phyloP scores from a whole-genome alignment of 2,113 vertebrate genomes.

The Stegostoma tigrinum region DNA sequence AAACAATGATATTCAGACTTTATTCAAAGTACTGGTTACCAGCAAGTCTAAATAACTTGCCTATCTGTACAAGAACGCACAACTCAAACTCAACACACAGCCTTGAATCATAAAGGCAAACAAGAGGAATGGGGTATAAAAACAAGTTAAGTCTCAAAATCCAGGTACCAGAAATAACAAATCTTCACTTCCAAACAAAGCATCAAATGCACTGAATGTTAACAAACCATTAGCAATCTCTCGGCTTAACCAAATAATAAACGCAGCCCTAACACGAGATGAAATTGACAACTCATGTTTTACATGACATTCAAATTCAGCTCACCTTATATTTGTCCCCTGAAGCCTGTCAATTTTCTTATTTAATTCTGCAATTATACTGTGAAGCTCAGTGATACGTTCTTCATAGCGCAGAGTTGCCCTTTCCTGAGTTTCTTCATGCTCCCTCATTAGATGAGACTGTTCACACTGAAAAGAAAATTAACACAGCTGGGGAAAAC shows the following conservation, averaged over 20 bases:
- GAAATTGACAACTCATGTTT: background rate
- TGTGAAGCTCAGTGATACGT: constrained; percentile 75
- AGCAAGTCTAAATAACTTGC: background rate
- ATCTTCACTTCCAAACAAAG: background rate
- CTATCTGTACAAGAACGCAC: background rate
- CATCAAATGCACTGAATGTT: background rate
- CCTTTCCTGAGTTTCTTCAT: constrained; percentile 73
- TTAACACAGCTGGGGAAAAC: background rate
- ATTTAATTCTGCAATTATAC: constrained; percentile 77
- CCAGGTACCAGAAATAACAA: background rate
- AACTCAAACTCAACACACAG: background rate
- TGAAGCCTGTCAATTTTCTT: constrained; percentile 77
- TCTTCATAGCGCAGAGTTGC: constrained; percentile 72
- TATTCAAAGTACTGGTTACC: background rate
- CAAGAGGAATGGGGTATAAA: background rate
- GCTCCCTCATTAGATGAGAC: constrained; percentile 73
- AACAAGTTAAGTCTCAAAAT: background rate
- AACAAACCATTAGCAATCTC: background rate
- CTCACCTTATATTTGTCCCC: constrained; percentile 66
- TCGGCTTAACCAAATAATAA: background rate
- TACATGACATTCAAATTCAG: background rate
- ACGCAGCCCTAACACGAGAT: background rate
- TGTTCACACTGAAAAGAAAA: constrained; percentile 63
- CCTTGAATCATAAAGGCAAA: background rate
- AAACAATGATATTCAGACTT: background rate